Conservation (phyloP, 1,140 invertebrate genomes). For the Drosophila paulistorum region DNA sequence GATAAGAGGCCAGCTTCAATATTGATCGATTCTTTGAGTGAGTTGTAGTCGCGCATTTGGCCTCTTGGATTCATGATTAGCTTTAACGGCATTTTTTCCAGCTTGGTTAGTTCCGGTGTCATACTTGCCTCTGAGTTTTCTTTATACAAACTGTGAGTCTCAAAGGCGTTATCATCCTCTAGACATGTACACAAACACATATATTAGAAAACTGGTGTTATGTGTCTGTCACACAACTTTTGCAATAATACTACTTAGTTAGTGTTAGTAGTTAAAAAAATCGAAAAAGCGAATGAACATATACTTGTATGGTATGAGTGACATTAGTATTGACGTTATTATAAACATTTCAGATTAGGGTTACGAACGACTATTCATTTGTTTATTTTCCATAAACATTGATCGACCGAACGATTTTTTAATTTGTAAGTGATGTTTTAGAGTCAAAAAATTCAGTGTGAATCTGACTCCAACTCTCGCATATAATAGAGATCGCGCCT, state of each 20-base stretch:
- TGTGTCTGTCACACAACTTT: not conserved
- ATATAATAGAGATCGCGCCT: too few relatives aligned
- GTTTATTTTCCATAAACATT: not conserved
- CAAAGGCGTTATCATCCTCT: slow-evolving; percentile 52
- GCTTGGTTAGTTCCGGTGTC: slow-evolving; percentile 47
- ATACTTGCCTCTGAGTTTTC: slow-evolving; percentile 45
- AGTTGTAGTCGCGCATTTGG: slow-evolving; percentile 88
- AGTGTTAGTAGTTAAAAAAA: not conserved
- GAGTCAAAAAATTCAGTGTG: too few relatives aligned
- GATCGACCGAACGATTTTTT: too few relatives aligned
- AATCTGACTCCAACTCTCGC: too few relatives aligned
- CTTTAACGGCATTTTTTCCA: slow-evolving; percentile 88
- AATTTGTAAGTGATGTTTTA: too few relatives aligned
- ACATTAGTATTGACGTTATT: not conserved
- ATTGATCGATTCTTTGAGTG: slow-evolving; percentile 85
- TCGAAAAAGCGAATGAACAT: not conserved
- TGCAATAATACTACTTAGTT: not conserved
- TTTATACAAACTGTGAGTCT: slow-evolving; percentile 38
- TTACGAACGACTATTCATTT: not conserved
- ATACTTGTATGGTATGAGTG: not conserved
- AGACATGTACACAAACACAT: not conserved
- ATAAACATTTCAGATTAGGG: not conserved
- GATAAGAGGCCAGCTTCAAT: slow-evolving; percentile 86
- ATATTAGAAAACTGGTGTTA: not conserved
- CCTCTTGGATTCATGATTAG: slow-evolving; percentile 91